phyloP scores from a whole-genome alignment of 2,888 invertebrate species.

The Petrolisthes manimaculis region DNA sequence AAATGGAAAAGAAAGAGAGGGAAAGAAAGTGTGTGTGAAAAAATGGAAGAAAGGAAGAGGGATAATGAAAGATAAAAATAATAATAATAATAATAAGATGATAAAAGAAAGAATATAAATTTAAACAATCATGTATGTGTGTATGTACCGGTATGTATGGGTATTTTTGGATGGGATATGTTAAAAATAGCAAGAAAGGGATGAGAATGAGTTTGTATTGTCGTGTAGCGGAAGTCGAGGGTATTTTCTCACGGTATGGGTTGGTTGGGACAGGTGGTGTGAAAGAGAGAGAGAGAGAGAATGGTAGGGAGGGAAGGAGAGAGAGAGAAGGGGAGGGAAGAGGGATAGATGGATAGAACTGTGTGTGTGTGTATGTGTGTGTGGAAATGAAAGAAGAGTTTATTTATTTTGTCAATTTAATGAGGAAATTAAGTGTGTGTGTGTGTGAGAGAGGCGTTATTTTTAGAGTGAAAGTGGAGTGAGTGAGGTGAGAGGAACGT shows the following conservation, averaged over 20 bases:
- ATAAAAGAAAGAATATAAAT: neutral
- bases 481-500: too few relatives aligned
- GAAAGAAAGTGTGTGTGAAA: neutral
- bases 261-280: neutral
- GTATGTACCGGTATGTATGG: conserved; percentile 4
- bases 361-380: neutral
- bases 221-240: neutral
- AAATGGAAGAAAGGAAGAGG: neutral
- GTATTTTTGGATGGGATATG: neutral
- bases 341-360: too few relatives aligned
- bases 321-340: neutral
- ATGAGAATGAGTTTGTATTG: neutral
- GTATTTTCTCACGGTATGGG: too few relatives aligned
- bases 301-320: neutral
- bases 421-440: too few relatives aligned
- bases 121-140: too few relatives aligned
- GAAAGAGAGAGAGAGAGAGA: neutral
- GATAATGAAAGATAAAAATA: neutral
- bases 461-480: too few relatives aligned
- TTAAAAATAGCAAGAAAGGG: neutral
- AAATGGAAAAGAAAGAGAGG: neutral
- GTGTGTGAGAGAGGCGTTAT: neutral
- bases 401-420: too few relatives aligned
- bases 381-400: too few relatives aligned
- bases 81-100: neutral